Percentiles rank a stretch among this genome's conserved stretches.
Conservation (phyloP, 2,888 invertebrate genomes). For the Choreutis nemorana region DNA sequence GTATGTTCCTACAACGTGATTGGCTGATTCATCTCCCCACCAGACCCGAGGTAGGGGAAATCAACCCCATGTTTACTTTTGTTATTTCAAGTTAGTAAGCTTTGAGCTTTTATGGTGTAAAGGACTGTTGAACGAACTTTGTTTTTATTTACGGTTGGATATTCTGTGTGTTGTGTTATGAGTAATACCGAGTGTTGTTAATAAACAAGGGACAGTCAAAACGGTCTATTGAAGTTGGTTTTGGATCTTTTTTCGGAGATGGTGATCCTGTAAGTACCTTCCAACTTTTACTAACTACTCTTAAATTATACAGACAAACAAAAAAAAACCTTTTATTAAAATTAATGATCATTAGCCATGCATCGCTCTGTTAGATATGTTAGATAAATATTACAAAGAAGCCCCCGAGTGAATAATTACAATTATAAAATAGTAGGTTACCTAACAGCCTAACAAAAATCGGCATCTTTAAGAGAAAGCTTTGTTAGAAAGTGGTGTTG, state of each 20-base stretch:
- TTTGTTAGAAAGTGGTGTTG: too few species aligned
- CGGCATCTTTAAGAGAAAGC: too few species aligned
- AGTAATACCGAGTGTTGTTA: background rate
- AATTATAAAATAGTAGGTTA: too few species aligned
- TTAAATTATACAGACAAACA: too few species aligned
- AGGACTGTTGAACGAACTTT: constrained; percentile 4
- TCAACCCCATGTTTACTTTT: constrained; percentile 62
- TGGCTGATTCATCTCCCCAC: constrained; percentile 31
- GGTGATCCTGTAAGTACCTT: constrained; percentile 57
- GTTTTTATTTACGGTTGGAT: background rate
- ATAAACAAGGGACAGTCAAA: background rate
- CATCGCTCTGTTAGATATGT: too few species aligned
- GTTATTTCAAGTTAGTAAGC: constrained; percentile 53
- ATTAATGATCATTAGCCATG: too few species aligned
- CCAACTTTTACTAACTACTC: constrained; percentile 3
- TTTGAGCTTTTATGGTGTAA: constrained; percentile 41
- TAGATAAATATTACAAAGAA: too few species aligned
- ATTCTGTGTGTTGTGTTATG: background rate
- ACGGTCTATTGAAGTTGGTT: background rate
- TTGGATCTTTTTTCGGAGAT: constrained; percentile 34
- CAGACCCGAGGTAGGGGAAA: constrained; percentile 31
- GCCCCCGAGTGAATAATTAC: too few species aligned
- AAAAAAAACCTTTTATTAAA: too few species aligned
- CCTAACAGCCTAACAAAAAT: too few species aligned
- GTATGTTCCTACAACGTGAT: constrained; percentile 18